These are phyloP conservation scores for Clusia tigrina DNA, from an alignment of 2,888 invertebrate species.

Conservation along the genomic window DNA sequence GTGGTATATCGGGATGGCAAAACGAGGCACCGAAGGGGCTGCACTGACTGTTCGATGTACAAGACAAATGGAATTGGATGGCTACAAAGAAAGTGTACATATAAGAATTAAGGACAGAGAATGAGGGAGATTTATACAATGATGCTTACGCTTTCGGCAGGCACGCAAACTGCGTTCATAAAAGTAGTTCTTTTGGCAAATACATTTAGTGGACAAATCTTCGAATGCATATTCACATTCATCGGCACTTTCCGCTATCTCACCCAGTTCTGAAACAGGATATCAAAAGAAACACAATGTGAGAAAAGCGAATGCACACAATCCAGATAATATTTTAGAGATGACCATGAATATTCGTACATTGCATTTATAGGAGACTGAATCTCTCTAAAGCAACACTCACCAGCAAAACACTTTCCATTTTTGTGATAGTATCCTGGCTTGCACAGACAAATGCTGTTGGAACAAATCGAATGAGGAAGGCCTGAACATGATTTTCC, in stretches of 20 bases:
- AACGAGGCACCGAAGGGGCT: constrained; percentile 61
- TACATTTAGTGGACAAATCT: constrained; percentile 53
- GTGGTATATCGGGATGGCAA: constrained; percentile 50
- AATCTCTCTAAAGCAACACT: too few species aligned
- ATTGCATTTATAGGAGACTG: too few species aligned
- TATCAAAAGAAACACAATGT: background rate
- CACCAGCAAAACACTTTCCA: constrained; percentile 60
- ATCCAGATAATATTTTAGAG: too few species aligned
- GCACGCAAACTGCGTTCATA: constrained; percentile 56
- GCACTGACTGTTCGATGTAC: constrained; percentile 61
- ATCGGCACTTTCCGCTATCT: constrained; percentile 58
- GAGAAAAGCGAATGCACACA: too few species aligned
- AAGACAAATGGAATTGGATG: constrained; percentile 56
- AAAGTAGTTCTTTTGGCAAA: constrained; percentile 60
- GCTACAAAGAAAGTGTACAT: constrained; percentile 37
- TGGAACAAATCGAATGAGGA: constrained; percentile 59
- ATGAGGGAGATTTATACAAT: background rate
- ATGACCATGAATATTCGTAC: too few species aligned
- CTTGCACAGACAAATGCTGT: constrained; percentile 56
- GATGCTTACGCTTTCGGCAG: constrained; percentile 60
- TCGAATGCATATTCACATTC: constrained; percentile 59
- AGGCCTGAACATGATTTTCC: constrained; percentile 55
- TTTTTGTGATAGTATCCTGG: constrained; percentile 57
- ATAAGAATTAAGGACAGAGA: background rate
- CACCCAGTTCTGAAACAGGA: constrained; percentile 58